phyloP scores from a whole-genome alignment of 1,140 invertebrate species.

The Ceratoteleas bidentatus region DNA sequence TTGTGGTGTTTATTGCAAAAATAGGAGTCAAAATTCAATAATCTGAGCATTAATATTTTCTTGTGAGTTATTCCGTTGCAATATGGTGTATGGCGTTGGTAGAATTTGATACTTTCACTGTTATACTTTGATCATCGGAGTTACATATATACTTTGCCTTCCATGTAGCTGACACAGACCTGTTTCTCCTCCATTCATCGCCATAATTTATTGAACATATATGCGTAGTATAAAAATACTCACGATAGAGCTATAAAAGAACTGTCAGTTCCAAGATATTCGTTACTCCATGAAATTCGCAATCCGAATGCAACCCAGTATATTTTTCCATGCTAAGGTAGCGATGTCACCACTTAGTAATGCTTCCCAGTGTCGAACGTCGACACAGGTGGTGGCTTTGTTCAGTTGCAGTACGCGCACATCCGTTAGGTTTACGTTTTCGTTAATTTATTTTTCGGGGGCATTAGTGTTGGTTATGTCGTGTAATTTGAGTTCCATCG shows the following conservation, averaged over 20 bases:
- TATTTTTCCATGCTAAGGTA: constrained; percentile 44
- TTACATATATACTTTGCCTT: too few relatives aligned
- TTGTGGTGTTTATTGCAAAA: too few relatives aligned
- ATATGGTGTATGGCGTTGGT: too few relatives aligned
- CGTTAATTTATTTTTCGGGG: constrained; percentile 49
- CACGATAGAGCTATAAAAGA: constrained; percentile 45
- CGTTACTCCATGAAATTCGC: constrained; percentile 46
- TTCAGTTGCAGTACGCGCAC: constrained; percentile 25
- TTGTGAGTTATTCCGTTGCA: too few relatives aligned
- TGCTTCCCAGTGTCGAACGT: too few relatives aligned
- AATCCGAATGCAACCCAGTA: neutral
- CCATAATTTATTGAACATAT: constrained; percentile 51
- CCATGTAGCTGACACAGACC: too few relatives aligned
- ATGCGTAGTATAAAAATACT: constrained; percentile 26
- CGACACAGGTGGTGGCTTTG: neutral
- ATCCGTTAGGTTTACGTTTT: constrained; percentile 9
- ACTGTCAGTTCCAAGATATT: constrained; percentile 45
- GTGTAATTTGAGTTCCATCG: constrained; percentile 12
- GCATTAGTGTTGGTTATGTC: constrained; percentile 49
- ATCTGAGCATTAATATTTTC: too few relatives aligned
- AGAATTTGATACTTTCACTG: too few relatives aligned
- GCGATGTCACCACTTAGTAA: neutral
- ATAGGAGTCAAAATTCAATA: too few relatives aligned
- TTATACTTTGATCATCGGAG: too few relatives aligned
- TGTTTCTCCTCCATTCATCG: constrained; percentile 27